These are phyloP conservation scores for Eupristina koningsbergeri DNA, from an alignment of 1,140 invertebrate genomes.

Conservation along the genomic window DNA sequence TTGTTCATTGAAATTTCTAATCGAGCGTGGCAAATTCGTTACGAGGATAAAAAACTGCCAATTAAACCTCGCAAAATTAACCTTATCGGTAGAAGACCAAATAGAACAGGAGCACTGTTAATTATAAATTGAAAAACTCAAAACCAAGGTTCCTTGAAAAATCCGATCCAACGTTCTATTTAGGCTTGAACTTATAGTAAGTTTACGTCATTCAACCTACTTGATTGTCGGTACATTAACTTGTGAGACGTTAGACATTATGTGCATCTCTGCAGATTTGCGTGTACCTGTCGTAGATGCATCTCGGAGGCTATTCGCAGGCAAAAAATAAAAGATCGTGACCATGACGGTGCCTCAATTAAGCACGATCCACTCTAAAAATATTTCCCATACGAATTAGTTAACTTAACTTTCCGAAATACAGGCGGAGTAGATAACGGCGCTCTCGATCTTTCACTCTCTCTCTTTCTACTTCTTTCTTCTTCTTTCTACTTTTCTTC, in stretches of 20 bases:
- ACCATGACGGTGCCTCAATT: background rate
- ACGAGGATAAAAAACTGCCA: background rate
- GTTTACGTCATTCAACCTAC: background rate
- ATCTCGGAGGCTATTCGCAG: background rate
- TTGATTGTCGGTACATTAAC: background rate
- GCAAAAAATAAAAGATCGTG: conserved; percentile 12
- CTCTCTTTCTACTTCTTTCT: background rate
- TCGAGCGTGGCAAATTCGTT: background rate
- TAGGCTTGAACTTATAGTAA: background rate
- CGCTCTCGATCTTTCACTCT: background rate
- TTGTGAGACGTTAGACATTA: background rate
- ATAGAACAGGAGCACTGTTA: background rate
- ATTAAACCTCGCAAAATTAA: background rate
- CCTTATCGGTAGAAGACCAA: background rate
- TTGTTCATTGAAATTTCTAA: background rate
- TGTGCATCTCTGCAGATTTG: background rate
- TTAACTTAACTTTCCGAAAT: conserved; percentile 1
- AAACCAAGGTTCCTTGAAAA: background rate
- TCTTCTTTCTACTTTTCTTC: background rate
- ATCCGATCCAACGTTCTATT: background rate
- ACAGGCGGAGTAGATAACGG: conserved; percentile 6
- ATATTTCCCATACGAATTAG: conserved; percentile 16
- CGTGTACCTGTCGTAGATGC: background rate
- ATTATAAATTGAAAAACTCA: conserved; percentile 10
- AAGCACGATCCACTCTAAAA: background rate